These are phyloP conservation scores for Fragum whitleyi DNA, from an alignment of 2,888 invertebrate species.

Conservation along the genomic window DNA sequence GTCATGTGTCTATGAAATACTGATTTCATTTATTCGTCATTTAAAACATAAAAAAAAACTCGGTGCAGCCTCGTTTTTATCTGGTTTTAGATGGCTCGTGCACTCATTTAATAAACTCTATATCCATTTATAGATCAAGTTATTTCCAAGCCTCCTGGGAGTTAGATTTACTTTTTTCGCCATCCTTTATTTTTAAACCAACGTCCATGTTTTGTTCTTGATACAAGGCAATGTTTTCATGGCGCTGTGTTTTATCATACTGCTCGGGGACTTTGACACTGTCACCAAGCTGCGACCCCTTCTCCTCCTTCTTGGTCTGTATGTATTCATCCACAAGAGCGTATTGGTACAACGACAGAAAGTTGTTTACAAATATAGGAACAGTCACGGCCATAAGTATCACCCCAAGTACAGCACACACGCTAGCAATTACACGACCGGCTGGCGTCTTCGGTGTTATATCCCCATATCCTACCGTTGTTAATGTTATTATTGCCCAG, in stretches of 20 bases:
- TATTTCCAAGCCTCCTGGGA: background rate
- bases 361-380: constrained; percentile 68
- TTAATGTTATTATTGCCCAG: constrained; percentile 67
- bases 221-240: background rate
- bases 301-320: background rate
- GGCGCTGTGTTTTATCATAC: background rate
- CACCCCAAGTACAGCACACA: constrained; percentile 60
- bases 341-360: constrained; percentile 62
- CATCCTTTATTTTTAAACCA: background rate
- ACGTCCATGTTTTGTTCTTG: background rate
- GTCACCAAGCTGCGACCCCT: background rate
- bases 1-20: too few species aligned
- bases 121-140: background rate
- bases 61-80: too few species aligned
- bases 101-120: too few species aligned
- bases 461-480: constrained; percentile 70
- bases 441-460: constrained; percentile 47
- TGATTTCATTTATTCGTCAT: too few species aligned
- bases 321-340: constrained; percentile 48
- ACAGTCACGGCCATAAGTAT: constrained; percentile 60
- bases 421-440: constrained; percentile 49
- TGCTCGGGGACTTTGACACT: background rate
- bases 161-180: background rate
- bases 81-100: too few species aligned
- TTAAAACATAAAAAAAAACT: too few species aligned